These are phyloP conservation scores for Rhinichthys klamathensis DNA, from an alignment of 2,113 vertebrate species.

Conservation along the genomic window DNA sequence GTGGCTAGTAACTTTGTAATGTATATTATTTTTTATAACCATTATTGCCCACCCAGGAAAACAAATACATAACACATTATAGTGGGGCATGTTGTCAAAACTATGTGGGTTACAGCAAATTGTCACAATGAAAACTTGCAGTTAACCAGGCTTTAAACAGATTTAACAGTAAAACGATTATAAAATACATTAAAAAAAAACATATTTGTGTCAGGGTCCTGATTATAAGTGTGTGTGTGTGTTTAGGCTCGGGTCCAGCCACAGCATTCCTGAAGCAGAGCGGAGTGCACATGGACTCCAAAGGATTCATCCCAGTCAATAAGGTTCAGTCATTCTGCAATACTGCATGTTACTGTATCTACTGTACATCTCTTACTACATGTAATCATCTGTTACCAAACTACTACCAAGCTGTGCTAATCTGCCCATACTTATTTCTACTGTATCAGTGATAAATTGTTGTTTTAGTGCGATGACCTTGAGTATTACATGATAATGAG, in stretches of 20 bases:
- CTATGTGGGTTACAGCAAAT: not conserved
- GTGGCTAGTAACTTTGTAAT: too few species aligned
- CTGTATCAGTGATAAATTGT: not conserved
- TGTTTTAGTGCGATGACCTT: not conserved
- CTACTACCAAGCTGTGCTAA: not conserved
- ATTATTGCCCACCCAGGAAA: not conserved
- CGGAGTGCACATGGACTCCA: constrained; percentile 89
- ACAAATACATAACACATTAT: not conserved
- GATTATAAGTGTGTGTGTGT: not conserved
- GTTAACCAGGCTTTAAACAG: not conserved
- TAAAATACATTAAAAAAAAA: not conserved
- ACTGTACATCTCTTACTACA: not conserved
- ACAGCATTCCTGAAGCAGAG: constrained; percentile 92
- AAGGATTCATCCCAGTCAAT: constrained; percentile 92
- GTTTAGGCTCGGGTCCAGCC: constrained; percentile 86
- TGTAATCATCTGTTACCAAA: not conserved
- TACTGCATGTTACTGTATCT: not conserved
- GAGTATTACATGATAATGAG: not conserved
- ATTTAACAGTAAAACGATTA: not conserved
- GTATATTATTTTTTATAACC: too few species aligned
- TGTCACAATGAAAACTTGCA: not conserved
- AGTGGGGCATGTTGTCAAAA: not conserved
- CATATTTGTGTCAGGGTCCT: not conserved
- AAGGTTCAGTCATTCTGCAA: constrained; percentile 78
- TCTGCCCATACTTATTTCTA: not conserved